A percentile compares a stretch with the other conserved stretches of the same genome.
These are phyloP conservation scores for Drosophila anceps DNA, from an alignment of 2,888 invertebrate genomes.

Conservation along the genomic window DNA sequence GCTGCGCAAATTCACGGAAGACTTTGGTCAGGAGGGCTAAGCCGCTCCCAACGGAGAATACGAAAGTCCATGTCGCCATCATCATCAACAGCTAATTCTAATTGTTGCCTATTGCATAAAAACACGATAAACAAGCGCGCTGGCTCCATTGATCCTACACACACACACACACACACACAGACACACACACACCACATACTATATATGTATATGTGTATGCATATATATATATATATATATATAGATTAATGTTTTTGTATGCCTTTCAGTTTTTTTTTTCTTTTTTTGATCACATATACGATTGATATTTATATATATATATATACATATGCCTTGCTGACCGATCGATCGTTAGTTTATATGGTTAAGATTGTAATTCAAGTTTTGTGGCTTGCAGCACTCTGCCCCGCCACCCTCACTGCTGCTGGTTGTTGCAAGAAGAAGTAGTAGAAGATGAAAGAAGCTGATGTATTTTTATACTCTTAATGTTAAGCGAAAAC, in stretches of 20 bases:
- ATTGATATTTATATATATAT: slow-evolving; percentile 12
- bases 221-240: slow-evolving; percentile 14
- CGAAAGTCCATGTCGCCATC: slow-evolving; percentile 13
- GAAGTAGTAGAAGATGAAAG: slow-evolving; percentile 3
- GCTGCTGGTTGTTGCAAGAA: slow-evolving; percentile 48
- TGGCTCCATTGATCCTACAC: slow-evolving; percentile 29
- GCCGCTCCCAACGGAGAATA: background rate
- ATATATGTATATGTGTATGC: background rate
- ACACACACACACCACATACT: slow-evolving; percentile 20
- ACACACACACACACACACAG: slow-evolving; percentile 15
- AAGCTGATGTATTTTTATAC: slow-evolving; percentile 72
- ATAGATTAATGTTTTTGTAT: slow-evolving; percentile 30
- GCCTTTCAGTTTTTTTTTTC: slow-evolving; percentile 31
- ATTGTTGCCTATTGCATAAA: slow-evolving; percentile 81
- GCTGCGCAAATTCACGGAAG: slow-evolving; percentile 97
- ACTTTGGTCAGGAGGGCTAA: slow-evolving; percentile 99
- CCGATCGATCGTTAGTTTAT: slow-evolving; percentile 21
- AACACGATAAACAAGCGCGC: slow-evolving; percentile 50
- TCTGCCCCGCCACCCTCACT: background rate
- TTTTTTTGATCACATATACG: slow-evolving; percentile 17
- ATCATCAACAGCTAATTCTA: slow-evolving; percentile 65
- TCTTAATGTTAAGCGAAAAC: slow-evolving; percentile 68
- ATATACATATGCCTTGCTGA: slow-evolving; percentile 32
- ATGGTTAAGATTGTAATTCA: slow-evolving; percentile 43
- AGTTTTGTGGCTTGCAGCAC: slow-evolving; percentile 30